phyloP scores from a whole-genome alignment of 2,797 vertebrate species.

The Takifugu rubripes region DNA sequence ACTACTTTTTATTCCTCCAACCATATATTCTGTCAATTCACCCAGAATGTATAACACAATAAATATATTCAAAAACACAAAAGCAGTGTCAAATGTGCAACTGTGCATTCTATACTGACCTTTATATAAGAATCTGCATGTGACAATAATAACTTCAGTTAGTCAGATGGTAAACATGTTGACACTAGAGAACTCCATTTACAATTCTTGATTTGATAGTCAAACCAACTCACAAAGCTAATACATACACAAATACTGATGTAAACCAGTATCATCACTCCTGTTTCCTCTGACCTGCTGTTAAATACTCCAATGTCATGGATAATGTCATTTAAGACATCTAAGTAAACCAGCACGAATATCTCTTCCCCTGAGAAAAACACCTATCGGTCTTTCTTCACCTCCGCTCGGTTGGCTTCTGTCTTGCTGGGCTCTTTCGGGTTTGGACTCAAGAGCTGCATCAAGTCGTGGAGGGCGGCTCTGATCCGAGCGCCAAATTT shows the following conservation, averaged over 20 bases:
- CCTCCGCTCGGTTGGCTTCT: constrained; percentile 38
- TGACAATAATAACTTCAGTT: neutral
- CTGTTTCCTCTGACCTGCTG: constrained; percentile 1
- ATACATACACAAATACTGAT: constrained; percentile 31
- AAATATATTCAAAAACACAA: constrained; percentile 4
- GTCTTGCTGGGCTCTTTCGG: constrained; percentile 46
- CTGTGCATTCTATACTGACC: constrained; percentile 12
- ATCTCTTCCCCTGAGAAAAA: constrained; percentile 4
- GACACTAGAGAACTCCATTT: constrained; percentile 6
- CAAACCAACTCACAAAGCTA: constrained; percentile 14
- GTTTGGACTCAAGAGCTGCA: constrained; percentile 71
- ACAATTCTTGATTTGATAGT: constrained; percentile 2
- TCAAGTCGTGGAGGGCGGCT: constrained; percentile 76
- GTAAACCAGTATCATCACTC: constrained; percentile 23
- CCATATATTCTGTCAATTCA: constrained; percentile 1
- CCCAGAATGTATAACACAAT: neutral
- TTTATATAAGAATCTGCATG: constrained; percentile 1
- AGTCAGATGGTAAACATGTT: too few relatives aligned
- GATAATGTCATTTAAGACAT: neutral
- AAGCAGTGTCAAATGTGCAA: constrained; percentile 13
- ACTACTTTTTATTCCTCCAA: constrained; percentile 20
- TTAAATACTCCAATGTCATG: constrained; percentile 8
- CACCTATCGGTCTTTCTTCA: constrained; percentile 72
- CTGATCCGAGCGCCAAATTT: constrained; percentile 79
- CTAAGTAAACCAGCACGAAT: neutral